Conservation (phyloP, 1,140 invertebrate species). For the Yoshiicerus persimilis region DNA sequence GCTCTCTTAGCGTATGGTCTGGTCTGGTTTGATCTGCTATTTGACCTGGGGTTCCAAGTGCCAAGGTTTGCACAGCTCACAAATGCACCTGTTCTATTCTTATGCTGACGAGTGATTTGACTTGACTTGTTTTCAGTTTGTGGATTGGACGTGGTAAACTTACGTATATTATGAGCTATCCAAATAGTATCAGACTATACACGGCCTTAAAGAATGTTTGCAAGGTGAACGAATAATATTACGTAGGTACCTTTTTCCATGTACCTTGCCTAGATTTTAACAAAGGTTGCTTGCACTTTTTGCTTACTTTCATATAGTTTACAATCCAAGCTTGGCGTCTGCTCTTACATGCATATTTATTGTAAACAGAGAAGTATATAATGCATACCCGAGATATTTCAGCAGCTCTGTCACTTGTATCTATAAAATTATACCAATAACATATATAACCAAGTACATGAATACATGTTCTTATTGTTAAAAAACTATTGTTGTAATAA, state of each 20-base stretch:
- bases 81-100: conserved; percentile 22
- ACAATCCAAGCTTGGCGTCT: not conserved
- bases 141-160: not conserved
- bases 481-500: too few relatives aligned
- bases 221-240: not conserved
- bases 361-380: not conserved
- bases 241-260: not conserved
- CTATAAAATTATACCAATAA: too few relatives aligned
- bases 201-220: conserved; percentile 16
- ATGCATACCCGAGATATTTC: not conserved
- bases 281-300: not conserved
- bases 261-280: not conserved
- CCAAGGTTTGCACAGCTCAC: not conserved
- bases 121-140: not conserved
- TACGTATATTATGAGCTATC: not conserved
- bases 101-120: not conserved
- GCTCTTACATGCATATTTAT: not conserved
- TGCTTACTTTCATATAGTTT: not conserved
- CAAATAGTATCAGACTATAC: not conserved
- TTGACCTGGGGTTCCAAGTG: conserved; percentile 7
- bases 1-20: not conserved
- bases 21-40: not conserved
- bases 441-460: too few relatives aligned
- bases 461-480: too few relatives aligned
- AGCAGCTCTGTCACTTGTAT: not conserved